Conservation (phyloP, 2,113 vertebrate genomes). For the Terrapene triunguis region DNA sequence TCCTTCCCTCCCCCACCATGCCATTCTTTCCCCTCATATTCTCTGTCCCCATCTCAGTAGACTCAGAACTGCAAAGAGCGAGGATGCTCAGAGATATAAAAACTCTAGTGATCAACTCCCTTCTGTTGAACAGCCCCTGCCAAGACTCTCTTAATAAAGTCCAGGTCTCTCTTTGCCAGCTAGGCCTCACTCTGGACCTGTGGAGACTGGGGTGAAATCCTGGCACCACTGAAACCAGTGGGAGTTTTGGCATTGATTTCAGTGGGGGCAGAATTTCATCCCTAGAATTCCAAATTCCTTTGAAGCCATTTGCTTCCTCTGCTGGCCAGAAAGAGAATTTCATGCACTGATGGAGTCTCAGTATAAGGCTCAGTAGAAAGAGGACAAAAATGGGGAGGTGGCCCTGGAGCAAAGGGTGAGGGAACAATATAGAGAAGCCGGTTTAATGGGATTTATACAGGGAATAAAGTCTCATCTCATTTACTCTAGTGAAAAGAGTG, state of each 20-base stretch:
- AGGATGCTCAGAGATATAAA: neutral
- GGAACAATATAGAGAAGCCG: neutral
- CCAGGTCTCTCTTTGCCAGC: neutral
- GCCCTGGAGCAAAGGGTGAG: neutral
- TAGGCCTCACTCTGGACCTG: neutral
- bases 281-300: neutral
- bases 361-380: neutral
- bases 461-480: fast-evolving
- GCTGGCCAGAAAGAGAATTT: neutral
- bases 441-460: neutral
- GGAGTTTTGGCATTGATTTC: neutral
- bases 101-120: neutral
- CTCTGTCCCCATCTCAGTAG: neutral
- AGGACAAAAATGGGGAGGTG: neutral
- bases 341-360: neutral
- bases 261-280: neutral
- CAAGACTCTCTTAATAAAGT: neutral
- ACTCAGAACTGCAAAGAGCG: neutral
- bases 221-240: neutral
- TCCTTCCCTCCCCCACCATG: neutral
- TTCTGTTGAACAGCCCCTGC: neutral
- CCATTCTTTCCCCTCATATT: neutral
- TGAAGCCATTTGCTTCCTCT: neutral
- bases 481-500: neutral
- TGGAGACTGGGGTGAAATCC: neutral